Evolutionary conservation across 1,140 invertebrate genomes (phyloP).

Genomic region (Euura lappo): DNA sequence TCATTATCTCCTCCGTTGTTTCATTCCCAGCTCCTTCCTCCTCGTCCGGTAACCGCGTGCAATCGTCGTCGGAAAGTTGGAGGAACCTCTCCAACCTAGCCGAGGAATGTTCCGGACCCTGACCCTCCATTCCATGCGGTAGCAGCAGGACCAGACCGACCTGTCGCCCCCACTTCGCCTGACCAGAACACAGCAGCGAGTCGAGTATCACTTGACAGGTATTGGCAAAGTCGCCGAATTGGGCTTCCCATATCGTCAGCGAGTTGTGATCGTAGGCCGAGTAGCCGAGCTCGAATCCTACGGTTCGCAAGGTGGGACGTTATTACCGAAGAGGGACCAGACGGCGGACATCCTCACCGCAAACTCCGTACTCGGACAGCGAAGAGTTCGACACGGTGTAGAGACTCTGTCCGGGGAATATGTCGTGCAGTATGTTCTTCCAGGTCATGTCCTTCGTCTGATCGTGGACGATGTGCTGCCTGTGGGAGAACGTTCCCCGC

Average conservation of each 20-base stretch:
- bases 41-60: conserved; percentile 63
- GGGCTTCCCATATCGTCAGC: conserved; percentile 87
- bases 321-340: no score
- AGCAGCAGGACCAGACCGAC: conserved; percentile 82
- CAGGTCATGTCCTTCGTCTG: conserved; percentile 75
- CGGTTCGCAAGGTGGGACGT: no score
- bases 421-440: conserved; percentile 66
- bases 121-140: conserved; percentile 90
- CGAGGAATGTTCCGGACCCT: conserved; percentile 89
- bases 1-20: conserved; percentile 61
- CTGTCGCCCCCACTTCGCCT: conserved; percentile 86
- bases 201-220: conserved; percentile 75
- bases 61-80: conserved; percentile 81
- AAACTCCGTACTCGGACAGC: conserved; percentile 79
- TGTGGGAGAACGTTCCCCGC: conserved; percentile 81
- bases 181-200: conserved; percentile 80
- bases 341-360: conserved; percentile 49
- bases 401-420: conserved; percentile 76
- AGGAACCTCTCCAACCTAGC: conserved; percentile 83
- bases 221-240: conserved; percentile 92
- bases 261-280: conserved; percentile 82
- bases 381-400: conserved; percentile 85
- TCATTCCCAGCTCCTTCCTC: conserved; percentile 41
- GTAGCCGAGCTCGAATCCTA: conserved; percentile 85
- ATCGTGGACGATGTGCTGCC: conserved; percentile 86